Conservation (phyloP, 1,140 invertebrate species). For the Neodiprion pinetum region DNA sequence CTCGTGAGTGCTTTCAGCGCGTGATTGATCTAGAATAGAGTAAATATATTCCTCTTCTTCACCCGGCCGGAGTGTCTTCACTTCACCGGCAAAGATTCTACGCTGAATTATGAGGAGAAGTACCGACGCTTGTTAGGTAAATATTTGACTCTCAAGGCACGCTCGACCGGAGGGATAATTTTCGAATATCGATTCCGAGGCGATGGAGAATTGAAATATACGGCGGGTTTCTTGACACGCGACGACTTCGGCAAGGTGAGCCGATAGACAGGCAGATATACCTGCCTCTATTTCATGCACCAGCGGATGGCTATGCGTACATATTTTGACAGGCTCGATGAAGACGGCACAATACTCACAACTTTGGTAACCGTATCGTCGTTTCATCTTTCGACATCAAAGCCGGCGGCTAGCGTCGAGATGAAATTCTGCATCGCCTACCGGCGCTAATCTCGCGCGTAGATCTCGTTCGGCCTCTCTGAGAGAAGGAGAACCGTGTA, state of each 20-base stretch:
- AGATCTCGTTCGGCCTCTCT: slow-evolving; percentile 12
- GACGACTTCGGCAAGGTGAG: background rate
- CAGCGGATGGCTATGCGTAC: background rate
- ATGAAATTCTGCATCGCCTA: slow-evolving; percentile 16
- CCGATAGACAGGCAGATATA: too few relatives aligned
- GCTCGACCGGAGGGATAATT: too few relatives aligned
- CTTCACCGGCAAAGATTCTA: too few relatives aligned
- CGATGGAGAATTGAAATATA: background rate
- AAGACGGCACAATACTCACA: slow-evolving; percentile 8
- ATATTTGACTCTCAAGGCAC: too few relatives aligned
- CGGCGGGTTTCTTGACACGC: background rate
- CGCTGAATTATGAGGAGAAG: too few relatives aligned
- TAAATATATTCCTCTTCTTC: too few relatives aligned
- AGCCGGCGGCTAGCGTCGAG: slow-evolving; percentile 8
- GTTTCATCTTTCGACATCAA: slow-evolving; percentile 13
- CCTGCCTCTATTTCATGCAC: background rate
- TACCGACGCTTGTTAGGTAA: too few relatives aligned
- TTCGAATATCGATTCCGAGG: background rate
- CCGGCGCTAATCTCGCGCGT: slow-evolving; percentile 5
- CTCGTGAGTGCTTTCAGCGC: too few relatives aligned
- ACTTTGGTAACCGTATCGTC: background rate
- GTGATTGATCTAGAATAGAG: too few relatives aligned
- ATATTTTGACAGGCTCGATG: slow-evolving; percentile 11
- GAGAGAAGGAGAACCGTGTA: background rate
- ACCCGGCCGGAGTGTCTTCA: too few relatives aligned